Evolutionary conservation across 2,113 vertebrate species (phyloP).

Genomic region (Silurus asotus): DNA sequence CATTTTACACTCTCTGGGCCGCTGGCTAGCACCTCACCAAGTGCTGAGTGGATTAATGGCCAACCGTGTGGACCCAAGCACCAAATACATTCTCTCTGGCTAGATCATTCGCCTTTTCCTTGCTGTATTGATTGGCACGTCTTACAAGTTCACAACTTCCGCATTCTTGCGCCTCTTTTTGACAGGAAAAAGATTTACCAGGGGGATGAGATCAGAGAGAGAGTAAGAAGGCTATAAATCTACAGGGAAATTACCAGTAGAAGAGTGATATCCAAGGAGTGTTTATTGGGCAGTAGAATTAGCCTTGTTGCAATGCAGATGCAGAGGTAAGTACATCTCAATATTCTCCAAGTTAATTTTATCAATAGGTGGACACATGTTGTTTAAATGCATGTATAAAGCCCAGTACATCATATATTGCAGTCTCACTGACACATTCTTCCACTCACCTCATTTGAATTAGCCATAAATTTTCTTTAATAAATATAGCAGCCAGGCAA

Average conservation of each 20-base stretch:
- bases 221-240: conserved; percentile 52
- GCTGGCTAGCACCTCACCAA: conserved; percentile 48
- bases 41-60: conserved; percentile 69
- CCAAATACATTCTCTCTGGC: conserved; percentile 67
- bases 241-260: conserved; percentile 62
- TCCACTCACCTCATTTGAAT: background rate
- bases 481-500: background rate
- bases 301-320: conserved; percentile 62
- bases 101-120: conserved; percentile 71
- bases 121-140: conserved; percentile 75
- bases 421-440: background rate
- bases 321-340: conserved; percentile 64
- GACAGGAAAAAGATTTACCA: conserved; percentile 75
- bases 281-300: conserved; percentile 53
- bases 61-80: conserved; percentile 60
- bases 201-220: conserved; percentile 73
- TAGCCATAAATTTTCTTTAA: background rate
- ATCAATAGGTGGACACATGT: conserved; percentile 53
- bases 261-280: conserved; percentile 69
- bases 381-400: background rate
- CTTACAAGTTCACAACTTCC: conserved; percentile 77
- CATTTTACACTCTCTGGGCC: conserved; percentile 64
- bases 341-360: conserved; percentile 60
- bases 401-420: background rate
- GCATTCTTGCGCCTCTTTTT: conserved; percentile 68